A percentile compares a stretch with the other conserved stretches of the same genome.
phyloP scores from a whole-genome alignment of 35 echinoderm and acorn worm species.

The Eucidaris tribuloides region DNA sequence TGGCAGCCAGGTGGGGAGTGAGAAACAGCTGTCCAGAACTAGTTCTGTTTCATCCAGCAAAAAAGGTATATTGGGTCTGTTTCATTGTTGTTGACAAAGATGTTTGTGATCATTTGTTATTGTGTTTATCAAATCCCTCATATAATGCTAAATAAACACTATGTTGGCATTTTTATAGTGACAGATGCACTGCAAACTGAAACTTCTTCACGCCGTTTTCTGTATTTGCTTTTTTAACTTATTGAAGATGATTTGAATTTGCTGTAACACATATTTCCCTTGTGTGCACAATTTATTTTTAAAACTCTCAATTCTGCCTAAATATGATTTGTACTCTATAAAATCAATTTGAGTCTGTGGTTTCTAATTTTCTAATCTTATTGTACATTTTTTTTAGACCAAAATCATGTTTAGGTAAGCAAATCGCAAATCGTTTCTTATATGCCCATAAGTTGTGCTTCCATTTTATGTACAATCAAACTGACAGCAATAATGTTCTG shows the following conservation, averaged over 20 bases:
- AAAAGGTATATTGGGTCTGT: conserved; percentile 34
- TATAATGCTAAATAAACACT: not conserved
- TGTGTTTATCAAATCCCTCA: not conserved
- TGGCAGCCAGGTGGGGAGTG: conserved; percentile 29
- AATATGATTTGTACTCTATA: not conserved
- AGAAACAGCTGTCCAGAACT: conserved; percentile 36
- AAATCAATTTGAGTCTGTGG: not conserved
- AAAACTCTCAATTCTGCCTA: too few species aligned
- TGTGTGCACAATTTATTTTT: too few species aligned
- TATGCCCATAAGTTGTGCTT: not conserved
- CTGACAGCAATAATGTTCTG: not conserved
- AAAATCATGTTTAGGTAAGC: not conserved
- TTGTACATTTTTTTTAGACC: not conserved
- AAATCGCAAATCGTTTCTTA: not conserved
- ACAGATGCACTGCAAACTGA: not conserved
- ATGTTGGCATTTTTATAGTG: not conserved
- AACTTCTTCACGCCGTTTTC: too few species aligned
- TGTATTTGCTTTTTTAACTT: conserved; percentile 1
- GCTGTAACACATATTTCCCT: too few species aligned
- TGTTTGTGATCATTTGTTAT: not conserved
- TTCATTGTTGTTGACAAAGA: too few species aligned
- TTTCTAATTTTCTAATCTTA: not conserved
- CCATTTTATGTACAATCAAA: not conserved
- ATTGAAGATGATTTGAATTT: not conserved
- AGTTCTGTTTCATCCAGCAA: conserved; percentile 63